These are phyloP conservation scores for Aphelocoma coerulescens DNA, from an alignment of 2,113 vertebrate genomes.

Conservation along the genomic window DNA sequence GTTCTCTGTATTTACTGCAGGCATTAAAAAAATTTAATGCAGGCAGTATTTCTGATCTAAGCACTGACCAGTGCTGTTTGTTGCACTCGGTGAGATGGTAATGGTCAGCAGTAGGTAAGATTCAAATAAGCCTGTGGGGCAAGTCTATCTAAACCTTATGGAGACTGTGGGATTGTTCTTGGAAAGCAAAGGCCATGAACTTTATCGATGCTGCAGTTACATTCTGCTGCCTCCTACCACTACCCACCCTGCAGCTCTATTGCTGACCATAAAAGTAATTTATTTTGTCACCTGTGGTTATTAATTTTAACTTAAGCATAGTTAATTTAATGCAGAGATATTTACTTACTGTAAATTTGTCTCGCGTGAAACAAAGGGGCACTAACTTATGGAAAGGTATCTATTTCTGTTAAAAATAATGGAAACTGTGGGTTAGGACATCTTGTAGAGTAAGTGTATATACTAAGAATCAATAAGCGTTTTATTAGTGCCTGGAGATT, in stretches of 20 bases:
- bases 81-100: neutral
- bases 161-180: neutral
- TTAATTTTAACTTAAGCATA: slow-evolving; percentile 55
- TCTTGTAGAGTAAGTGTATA: slow-evolving; percentile 57
- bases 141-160: neutral
- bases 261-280: slow-evolving; percentile 45
- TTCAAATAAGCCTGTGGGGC: neutral
- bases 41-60: neutral
- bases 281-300: slow-evolving; percentile 50
- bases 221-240: neutral
- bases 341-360: slow-evolving; percentile 65
- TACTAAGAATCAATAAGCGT: slow-evolving; percentile 62
- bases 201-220: neutral
- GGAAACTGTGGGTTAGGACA: neutral
- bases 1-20: neutral
- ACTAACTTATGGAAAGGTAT: slow-evolving; percentile 31
- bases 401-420: slow-evolving; percentile 43
- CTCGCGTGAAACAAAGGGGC: slow-evolving; percentile 28
- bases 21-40: too few species aligned
- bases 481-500: slow-evolving; percentile 67
- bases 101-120: neutral
- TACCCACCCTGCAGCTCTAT: neutral
- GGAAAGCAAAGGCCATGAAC: slow-evolving; percentile 17
- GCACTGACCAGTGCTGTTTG: neutral
- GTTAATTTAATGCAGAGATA: slow-evolving; percentile 58